phyloP scores from a whole-genome alignment of 2,888 invertebrate genomes.

The Electrophaes corylata region DNA sequence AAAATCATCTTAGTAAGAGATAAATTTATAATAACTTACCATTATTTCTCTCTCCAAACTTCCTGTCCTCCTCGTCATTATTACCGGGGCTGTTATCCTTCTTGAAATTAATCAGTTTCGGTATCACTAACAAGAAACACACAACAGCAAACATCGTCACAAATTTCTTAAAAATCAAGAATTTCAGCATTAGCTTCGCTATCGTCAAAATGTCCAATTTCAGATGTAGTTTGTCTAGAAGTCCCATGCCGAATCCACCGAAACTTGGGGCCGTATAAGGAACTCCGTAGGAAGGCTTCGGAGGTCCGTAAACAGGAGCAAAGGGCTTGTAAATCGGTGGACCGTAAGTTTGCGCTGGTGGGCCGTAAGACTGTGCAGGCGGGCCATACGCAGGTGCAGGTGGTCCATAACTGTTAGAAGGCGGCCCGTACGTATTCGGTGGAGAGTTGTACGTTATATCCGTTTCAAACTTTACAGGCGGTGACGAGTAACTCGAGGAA shows the following conservation, averaged over 20 bases:
- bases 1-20: neutral
- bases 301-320: conserved; percentile 70
- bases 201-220: conserved; percentile 89
- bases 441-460: conserved; percentile 62
- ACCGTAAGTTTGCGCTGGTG: conserved; percentile 64
- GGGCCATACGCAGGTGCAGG: conserved; percentile 64
- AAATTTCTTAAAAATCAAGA: conserved; percentile 92
- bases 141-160: conserved; percentile 91
- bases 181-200: conserved; percentile 89
- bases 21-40: conserved; percentile 59
- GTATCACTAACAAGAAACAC: conserved; percentile 90
- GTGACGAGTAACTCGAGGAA: conserved; percentile 62
- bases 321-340: conserved; percentile 55
- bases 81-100: conserved; percentile 59
- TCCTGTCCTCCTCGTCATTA: conserved; percentile 67
- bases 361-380: conserved; percentile 66
- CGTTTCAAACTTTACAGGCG: conserved; percentile 65
- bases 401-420: conserved; percentile 72
- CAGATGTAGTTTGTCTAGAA: conserved; percentile 87
- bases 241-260: conserved; percentile 54
- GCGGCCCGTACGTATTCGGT: conserved; percentile 67
- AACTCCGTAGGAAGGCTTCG: conserved; percentile 77
- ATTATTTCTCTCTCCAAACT: conserved; percentile 51
- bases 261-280: conserved; percentile 82
- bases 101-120: conserved; percentile 85